phyloP scores from a whole-genome alignment of 1,140 invertebrate genomes.

The Heterodera schachtii region DNA sequence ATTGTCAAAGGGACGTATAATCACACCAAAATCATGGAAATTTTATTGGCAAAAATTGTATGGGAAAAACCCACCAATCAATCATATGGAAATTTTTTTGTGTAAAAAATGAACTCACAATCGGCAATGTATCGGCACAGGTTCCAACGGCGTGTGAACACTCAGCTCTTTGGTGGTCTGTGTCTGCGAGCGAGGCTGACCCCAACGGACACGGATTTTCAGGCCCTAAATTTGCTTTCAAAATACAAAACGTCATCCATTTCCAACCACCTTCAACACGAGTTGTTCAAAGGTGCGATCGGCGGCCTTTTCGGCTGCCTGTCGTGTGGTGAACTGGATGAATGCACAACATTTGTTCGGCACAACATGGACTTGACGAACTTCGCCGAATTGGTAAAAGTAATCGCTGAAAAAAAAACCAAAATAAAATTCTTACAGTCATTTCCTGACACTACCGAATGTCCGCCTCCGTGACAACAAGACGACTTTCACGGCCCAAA shows the following conservation, averaged over 20 bases:
- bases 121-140: conserved; percentile 60
- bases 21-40: background rate
- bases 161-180: conserved; percentile 31
- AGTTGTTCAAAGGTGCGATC: conserved; percentile 95
- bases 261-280: conserved; percentile 68
- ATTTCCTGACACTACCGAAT: conserved; percentile 77
- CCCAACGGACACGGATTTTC: conserved; percentile 93
- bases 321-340: conserved; percentile 88
- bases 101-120: conserved; percentile 35
- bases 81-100: background rate
- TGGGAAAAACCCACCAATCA: too few relatives aligned
- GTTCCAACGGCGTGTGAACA: conserved; percentile 39
- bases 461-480: conserved; percentile 82
- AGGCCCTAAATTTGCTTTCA: conserved; percentile 73
- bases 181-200: conserved; percentile 67
- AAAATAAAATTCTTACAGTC: too few relatives aligned
- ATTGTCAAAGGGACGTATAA: background rate
- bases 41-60: background rate
- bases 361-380: conserved; percentile 86
- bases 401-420: conserved; percentile 76
- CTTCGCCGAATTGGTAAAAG: conserved; percentile 99
- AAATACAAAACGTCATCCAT: background rate
- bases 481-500: conserved; percentile 74
- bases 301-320: conserved; percentile 86
- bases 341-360: conserved; percentile 94